A percentile compares a stretch with the other conserved stretches of the same genome.
These are phyloP conservation scores for Leuciscus waleckii DNA, from an alignment of 2,797 vertebrate species.

Conservation along the genomic window DNA sequence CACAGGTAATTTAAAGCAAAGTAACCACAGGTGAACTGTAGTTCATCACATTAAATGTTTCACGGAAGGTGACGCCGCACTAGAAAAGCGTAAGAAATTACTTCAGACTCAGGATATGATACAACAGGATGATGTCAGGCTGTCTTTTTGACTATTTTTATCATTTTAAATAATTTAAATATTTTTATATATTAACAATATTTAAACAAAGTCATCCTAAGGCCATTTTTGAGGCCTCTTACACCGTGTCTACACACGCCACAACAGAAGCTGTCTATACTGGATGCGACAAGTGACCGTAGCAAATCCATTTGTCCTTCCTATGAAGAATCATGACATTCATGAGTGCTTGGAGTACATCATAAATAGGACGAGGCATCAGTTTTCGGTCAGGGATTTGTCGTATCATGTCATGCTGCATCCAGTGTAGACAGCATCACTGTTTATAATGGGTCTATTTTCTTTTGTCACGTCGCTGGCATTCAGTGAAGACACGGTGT, in stretches of 20 bases:
- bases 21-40: not conserved
- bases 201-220: not conserved
- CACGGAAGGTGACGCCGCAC: not conserved
- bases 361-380: too few relatives aligned
- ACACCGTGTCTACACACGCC: too few relatives aligned
- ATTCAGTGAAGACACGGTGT: too few relatives aligned
- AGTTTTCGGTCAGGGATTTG: too few relatives aligned
- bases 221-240: not conserved
- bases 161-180: not conserved
- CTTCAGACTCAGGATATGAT: not conserved
- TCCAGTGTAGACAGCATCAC: not conserved
- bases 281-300: not conserved
- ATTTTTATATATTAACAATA: too few relatives aligned
- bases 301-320: too few relatives aligned
- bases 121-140: not conserved
- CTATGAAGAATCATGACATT: too few relatives aligned
- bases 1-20: not conserved
- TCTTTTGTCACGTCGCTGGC: not conserved
- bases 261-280: not conserved
- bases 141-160: not conserved
- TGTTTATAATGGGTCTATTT: not conserved
- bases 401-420: fast-evolving
- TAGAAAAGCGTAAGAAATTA: not conserved
- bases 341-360: too few relatives aligned
- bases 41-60: not conserved